Conservation (phyloP, 2,888 invertebrate species). For the Zhengitettix transpicula region DNA sequence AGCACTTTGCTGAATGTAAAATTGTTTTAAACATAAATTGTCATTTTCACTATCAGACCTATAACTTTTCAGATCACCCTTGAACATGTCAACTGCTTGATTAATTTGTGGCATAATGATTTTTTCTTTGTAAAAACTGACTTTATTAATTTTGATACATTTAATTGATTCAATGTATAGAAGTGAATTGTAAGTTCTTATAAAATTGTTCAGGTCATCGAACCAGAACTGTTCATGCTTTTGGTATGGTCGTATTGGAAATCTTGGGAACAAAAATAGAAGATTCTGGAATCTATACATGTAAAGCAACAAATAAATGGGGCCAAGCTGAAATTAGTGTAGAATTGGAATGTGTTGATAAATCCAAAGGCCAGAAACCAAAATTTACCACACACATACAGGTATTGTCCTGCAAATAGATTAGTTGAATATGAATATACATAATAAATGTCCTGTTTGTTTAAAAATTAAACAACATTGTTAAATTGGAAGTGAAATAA, state of each 20-base stretch:
- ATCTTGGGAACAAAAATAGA: constrained; percentile 84
- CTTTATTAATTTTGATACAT: not conserved
- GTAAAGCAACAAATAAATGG: constrained; percentile 78
- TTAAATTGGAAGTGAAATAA: too few species aligned
- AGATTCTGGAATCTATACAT: constrained; percentile 81
- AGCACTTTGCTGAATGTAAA: too few species aligned
- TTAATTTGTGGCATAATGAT: too few species aligned
- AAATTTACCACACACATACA: constrained; percentile 71
- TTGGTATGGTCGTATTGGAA: constrained; percentile 94
- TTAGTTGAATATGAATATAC: too few species aligned
- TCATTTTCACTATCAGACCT: too few species aligned
- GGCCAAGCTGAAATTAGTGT: constrained; percentile 76
- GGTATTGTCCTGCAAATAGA: constrained; percentile 12
- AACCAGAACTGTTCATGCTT: constrained; percentile 84
- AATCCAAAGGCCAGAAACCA: constrained; percentile 71
- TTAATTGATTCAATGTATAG: not conserved
- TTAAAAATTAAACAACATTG: too few species aligned
- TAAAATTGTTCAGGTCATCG: constrained; percentile 40
- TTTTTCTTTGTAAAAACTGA: too few species aligned
- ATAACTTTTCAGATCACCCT: too few species aligned
- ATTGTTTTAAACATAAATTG: too few species aligned
- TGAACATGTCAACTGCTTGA: too few species aligned
- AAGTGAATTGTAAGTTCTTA: not conserved
- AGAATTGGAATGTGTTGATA: constrained; percentile 65
- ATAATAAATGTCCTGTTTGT: too few species aligned